Evolutionary conservation across 1,140 invertebrate species (phyloP), one percentile per base, ranked within the genome.

Genomic region (Drosophila malerkotliana): DNA sequence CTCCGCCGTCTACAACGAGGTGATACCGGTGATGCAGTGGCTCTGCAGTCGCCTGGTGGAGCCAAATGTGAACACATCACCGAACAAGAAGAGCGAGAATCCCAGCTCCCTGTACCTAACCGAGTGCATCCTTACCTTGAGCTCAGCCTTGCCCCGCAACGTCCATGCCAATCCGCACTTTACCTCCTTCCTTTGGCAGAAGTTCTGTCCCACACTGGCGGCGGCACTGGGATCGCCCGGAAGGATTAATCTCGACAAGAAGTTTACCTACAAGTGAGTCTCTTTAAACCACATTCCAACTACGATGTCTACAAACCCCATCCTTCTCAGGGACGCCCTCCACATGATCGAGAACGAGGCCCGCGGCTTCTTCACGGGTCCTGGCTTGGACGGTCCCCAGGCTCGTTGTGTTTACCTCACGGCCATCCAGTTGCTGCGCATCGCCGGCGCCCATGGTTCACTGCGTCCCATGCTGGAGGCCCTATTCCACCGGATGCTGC

Each of bases 391-490:
- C 73, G 90, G 89, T 3, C 91, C 91, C 0, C 91, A 92, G 60
- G 91, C 91, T 0, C 83, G 91, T 18, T 92, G 91, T 39, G 91
- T 92, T 4, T 92, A 92, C 41, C 49, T 92, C 41, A 92, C 91
- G 1, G 96, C 97, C 8, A 96, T 96, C 21, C 96, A 98, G 90
- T 91, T 99, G 56, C 95, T 98, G 0, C 93, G 97, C 30, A 92
- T 98, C 30, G 96, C 98, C 3, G 98, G 97, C 0, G 95, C 95
- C 57, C 95, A 97, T 24, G 95, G 95, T 1, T 96, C 96, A 8
- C 92, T 98, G 55, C 93, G 97, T 14, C 97, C 97, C 12, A 97
- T 98, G 39, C 92, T 98, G 59, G 97, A 98, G 91, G 97, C 97
- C 0, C 93, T 98, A 2, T 98, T 98, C 91, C 97, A 98, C 92